These are phyloP conservation scores for Lates japonicus DNA, from an alignment of 2,797 vertebrate genomes.

Conservation along the genomic window DNA sequence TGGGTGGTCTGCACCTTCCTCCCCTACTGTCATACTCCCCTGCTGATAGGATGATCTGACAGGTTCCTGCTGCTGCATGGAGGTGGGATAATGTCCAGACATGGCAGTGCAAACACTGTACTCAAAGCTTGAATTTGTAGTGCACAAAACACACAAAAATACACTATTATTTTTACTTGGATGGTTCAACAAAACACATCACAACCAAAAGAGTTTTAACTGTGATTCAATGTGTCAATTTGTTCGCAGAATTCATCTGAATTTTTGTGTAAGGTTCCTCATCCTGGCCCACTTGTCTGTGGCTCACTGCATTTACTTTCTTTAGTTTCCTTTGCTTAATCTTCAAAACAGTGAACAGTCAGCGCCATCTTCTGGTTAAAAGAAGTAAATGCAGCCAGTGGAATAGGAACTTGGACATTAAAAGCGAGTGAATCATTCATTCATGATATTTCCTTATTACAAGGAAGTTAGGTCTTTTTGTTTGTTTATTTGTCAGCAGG, in stretches of 20 bases:
- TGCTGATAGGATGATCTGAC: slow-evolving; percentile 26
- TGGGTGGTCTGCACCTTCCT: slow-evolving; percentile 69
- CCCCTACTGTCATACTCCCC: slow-evolving; percentile 18
- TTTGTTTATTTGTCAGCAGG: too few relatives aligned
- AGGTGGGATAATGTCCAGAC: not conserved
- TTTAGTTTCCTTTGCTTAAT: not conserved
- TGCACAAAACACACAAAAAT: not conserved
- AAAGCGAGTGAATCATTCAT: not conserved
- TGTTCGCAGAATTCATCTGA: not conserved
- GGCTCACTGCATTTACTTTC: not conserved
- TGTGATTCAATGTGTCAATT: not conserved
- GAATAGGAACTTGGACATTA: not conserved
- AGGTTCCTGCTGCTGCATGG: slow-evolving; percentile 12
- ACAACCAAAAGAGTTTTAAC: not conserved
- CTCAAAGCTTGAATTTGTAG: not conserved
- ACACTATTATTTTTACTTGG: not conserved
- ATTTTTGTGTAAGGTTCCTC: not conserved
- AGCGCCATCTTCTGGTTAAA: slow-evolving; percentile 62
- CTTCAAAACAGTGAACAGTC: not conserved
- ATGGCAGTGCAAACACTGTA: not conserved
- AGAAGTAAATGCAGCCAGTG: slow-evolving; percentile 32
- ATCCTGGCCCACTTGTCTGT: not conserved
- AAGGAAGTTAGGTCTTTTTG: too few relatives aligned
- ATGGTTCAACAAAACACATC: not conserved
- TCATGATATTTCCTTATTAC: not conserved